These are phyloP conservation scores for Rhinogobius similis DNA, from an alignment of 2,113 vertebrate species.

Conservation along the genomic window DNA sequence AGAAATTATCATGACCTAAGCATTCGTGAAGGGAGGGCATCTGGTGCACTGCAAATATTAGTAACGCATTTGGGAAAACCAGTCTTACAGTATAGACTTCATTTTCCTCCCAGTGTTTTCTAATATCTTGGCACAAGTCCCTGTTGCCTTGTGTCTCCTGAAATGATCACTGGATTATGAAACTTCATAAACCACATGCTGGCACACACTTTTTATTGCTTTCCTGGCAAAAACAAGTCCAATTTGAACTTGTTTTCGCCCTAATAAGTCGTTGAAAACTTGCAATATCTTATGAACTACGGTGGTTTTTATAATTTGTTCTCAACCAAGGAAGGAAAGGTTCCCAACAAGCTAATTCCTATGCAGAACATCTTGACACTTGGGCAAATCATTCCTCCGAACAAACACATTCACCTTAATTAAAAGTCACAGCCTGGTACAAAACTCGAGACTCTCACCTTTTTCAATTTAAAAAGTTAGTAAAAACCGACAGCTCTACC, in stretches of 20 bases:
- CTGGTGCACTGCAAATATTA: neutral
- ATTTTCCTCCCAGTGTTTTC: constrained; percentile 5
- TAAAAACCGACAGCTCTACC: constrained; percentile 22
- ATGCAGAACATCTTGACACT: constrained; percentile 10
- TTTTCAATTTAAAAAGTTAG: constrained; percentile 34
- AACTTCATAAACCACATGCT: constrained; percentile 2
- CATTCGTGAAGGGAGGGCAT: neutral
- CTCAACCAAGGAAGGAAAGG: neutral
- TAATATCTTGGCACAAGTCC: neutral
- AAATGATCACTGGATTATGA: neutral
- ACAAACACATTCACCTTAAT: constrained; percentile 36
- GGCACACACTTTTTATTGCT: neutral
- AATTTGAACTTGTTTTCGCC: too few relatives aligned
- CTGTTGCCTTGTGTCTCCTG: constrained; percentile 4
- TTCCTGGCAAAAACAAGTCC: neutral
- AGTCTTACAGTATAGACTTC: neutral
- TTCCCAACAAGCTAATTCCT: neutral
- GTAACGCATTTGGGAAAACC: neutral
- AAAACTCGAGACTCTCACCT: constrained; percentile 7
- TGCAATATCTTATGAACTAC: neutral
- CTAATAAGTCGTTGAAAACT: neutral
- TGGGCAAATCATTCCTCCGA: constrained; percentile 22
- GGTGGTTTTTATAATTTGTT: neutral
- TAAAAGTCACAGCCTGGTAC: constrained; percentile 30
- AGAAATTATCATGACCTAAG: neutral